A percentile compares a stretch with the other conserved stretches of the same genome.
Conservation (phyloP, 2,888 invertebrate species). For the Meta bourneti region DNA sequence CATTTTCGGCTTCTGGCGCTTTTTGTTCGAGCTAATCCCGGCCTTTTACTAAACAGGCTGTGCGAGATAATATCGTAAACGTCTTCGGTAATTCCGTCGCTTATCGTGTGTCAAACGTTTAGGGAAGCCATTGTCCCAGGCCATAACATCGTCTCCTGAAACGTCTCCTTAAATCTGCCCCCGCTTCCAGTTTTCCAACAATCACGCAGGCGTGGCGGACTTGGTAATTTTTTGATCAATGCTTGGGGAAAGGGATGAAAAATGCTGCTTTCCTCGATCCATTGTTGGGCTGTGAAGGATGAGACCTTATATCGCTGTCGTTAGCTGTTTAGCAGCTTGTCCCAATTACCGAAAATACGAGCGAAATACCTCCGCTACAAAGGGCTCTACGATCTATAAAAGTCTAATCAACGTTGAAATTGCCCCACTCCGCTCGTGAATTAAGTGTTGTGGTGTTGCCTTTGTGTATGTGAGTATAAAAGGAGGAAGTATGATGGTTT, state of each 20-base stretch:
- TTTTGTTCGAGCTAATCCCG: not conserved
- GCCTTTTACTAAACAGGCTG: slow-evolving; percentile 2
- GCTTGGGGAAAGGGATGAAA: not conserved
- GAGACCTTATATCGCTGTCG: not conserved
- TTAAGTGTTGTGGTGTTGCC: not conserved
- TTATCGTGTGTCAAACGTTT: slow-evolving; percentile 22
- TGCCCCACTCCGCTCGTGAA: not conserved
- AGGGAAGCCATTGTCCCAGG: not conserved
- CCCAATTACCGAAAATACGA: not conserved
- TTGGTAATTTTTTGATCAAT: not conserved
- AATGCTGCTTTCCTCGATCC: too few species aligned
- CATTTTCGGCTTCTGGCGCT: not conserved
- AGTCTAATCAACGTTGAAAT: not conserved
- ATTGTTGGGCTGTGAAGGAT: too few species aligned
- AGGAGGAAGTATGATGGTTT: not conserved
- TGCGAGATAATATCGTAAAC: slow-evolving; percentile 40
- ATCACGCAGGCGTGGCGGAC: not conserved
- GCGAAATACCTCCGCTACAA: not conserved
- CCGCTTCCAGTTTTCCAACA: too few species aligned
- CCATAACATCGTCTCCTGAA: not conserved
- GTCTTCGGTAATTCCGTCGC: slow-evolving; percentile 22
- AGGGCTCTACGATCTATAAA: not conserved
- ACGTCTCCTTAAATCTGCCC: not conserved
- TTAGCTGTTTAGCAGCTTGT: not conserved
- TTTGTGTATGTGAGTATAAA: not conserved